Evolutionary conservation across 2,113 vertebrate species (phyloP).

Genomic region (Oxyruncus cristatus): DNA sequence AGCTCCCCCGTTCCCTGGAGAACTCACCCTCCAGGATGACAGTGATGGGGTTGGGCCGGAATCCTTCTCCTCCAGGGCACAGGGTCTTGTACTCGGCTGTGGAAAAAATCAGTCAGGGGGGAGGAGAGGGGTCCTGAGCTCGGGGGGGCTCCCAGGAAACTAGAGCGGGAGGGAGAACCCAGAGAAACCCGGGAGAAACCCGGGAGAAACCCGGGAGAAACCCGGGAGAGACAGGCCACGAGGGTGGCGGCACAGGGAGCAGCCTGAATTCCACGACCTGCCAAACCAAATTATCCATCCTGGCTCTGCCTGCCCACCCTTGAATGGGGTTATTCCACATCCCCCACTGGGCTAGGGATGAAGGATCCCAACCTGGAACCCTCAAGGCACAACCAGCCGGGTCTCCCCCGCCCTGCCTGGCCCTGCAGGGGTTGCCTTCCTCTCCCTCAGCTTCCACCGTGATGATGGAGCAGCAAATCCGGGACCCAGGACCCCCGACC

Average conservation of each 20-base stretch:
- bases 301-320: background rate
- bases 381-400: background rate
- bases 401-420: background rate
- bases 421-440: background rate
- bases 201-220: background rate
- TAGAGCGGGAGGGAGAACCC: background rate
- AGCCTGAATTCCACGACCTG: background rate
- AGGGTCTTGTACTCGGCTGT: slow-evolving; percentile 92
- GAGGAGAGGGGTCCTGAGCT: background rate
- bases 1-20: background rate
- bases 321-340: too few relatives aligned
- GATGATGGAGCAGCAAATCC: background rate
- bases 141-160: background rate
- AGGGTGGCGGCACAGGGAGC: background rate
- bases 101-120: background rate
- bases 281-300: accelerated
- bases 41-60: slow-evolving; percentile 90
- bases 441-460: background rate
- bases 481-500: background rate
- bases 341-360: background rate
- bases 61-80: slow-evolving; percentile 92
- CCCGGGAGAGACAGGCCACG: background rate
- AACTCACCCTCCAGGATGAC: slow-evolving; percentile 92
- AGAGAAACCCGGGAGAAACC: background rate
- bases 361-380: background rate